Conservation (phyloP, 1,140 invertebrate species). For the Drosophila micromelanica region DNA sequence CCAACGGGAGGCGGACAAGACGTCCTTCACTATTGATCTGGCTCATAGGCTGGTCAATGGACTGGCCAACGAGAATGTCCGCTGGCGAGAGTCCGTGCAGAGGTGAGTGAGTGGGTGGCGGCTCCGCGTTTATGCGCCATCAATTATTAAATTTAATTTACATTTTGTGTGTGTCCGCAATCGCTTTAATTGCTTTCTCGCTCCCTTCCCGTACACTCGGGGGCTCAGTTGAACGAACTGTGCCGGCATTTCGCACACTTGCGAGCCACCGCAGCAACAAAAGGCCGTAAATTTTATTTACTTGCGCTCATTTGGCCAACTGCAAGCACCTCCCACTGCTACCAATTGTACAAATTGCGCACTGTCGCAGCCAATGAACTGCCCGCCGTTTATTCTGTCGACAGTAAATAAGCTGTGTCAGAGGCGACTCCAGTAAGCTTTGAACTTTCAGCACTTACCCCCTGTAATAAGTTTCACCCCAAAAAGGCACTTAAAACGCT, state of each 20-base stretch:
- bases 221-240: conserved; percentile 20
- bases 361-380: conserved; percentile 57
- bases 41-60: conserved; percentile 98
- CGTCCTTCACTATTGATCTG: conserved; percentile 93
- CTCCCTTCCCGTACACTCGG: background rate
- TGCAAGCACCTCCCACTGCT: conserved; percentile 17
- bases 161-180: conserved; percentile 72
- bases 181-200: conserved; percentile 73
- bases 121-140: conserved; percentile 68
- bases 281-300: conserved; percentile 80
- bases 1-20: conserved; percentile 93
- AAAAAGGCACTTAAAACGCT: conserved; percentile 11
- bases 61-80: conserved; percentile 95
- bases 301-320: conserved; percentile 62
- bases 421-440: conserved; percentile 8
- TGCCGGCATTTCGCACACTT: conserved; percentile 51
- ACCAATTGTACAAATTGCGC: conserved; percentile 54
- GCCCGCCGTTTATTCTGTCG: conserved; percentile 44
- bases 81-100: conserved; percentile 85
- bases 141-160: conserved; percentile 83
- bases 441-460: conserved; percentile 36
- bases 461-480: conserved; percentile 1
- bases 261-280: conserved; percentile 72
- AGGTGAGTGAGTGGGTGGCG: conserved; percentile 53
- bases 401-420: conserved; percentile 45